Base-by-base conservation (phyloP, 2,888 invertebrate genomes). In the Keiferia lycopersicella region DNA sequence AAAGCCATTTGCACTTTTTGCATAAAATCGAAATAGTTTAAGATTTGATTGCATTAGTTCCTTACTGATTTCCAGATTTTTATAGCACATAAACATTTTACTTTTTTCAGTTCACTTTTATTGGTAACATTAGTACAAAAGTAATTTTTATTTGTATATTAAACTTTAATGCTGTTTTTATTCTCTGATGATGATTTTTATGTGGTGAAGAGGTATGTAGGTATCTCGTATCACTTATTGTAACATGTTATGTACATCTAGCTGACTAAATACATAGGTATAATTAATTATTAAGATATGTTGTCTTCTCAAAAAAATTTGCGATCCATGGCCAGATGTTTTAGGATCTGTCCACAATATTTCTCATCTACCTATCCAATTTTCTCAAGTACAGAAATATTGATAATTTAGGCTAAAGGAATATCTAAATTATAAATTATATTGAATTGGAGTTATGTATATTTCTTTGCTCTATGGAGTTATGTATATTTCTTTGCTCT, bases 21-120 rank as follows among this genome's bases (percentile, higher is more conserved):
- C 11, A 26, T 34, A 56, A 56, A n/a, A 56, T 12, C 18, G 7
- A n/a, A 56, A 56, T 56, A 56, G 45, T 16, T 30, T 14, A 12
- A 64, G 62, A 34, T 71, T 75, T 70, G 71, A 74, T 74, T 71
- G 67, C 62, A 65, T 66, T 71, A 70, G 61, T 73, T 76, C 73
- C 73, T 71, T 67, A 72, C 68, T 71, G 69, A 73, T 73, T 73
- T 71, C 69, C 71, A 73, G 67, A 66, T 71, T 75, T 45, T 79
- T 78, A 76, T 76, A 67, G 72, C 59, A 66, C 70, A 72, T 77
- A 73, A 78, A 76, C 68, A 66, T 64, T 74, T 26, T 75, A 69
- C 66, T 68, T 69, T 65, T 65, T 65, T 65, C 63, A n/a, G 56
- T 66, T 65, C 65, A 66, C 65, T 67, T 64, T 64, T 63, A 65